Evolutionary conservation across 2,797 vertebrate species (phyloP), one percentile per base, ranked within the genome.

Genomic region (Podarcis siculus): DNA sequence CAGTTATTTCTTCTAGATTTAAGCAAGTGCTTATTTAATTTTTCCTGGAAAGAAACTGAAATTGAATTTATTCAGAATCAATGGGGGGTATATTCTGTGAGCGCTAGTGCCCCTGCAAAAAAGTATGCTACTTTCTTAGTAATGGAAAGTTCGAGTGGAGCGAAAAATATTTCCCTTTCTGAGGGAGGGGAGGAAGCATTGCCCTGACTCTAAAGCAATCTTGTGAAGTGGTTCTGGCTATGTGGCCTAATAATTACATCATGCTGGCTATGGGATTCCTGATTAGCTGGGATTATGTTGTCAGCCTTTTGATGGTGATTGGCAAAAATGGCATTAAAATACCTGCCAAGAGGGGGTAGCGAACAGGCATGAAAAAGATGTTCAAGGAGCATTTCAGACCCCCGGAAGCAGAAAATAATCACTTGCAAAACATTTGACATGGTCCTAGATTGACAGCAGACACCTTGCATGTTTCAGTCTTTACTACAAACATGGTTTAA

Each of bases 71-170:
- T 1, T 2, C 3, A 69, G 73, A 84, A 32, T 0, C 1, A 67
- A 8, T 10, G 0, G 7, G 1, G 76, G 0, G 3, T 76, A 0
- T 27, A 42, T 5, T 75, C 7, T 27, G 21, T 37, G 5, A 73
- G 58, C 1, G 15, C 8, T 58, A 19, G 35, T 35, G 32, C 32
- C 69, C 8, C 10, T 80, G 55, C 19, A 61, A 37, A 61, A 35
- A 79, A 45, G 0, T 10, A 19, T 75, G 3, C 35, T 71, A 7
- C 10, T 45, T 45, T 10, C 15, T 66, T 17, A 35, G 23, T 83
- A 49, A 75, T 61, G 2, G 15, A n/a, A 27, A 55, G 17, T 8
- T 9, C 8, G 21, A 39, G 39, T 0, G 5, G 32, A n/a, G 9
- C 35, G 3, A 64, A 77, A 23, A 64, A 5, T 9, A 49, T 25